Percentiles rank a stretch among this genome's conserved stretches.
Conservation (phyloP, 2,888 invertebrate species). For the Ischnura elegans region DNA sequence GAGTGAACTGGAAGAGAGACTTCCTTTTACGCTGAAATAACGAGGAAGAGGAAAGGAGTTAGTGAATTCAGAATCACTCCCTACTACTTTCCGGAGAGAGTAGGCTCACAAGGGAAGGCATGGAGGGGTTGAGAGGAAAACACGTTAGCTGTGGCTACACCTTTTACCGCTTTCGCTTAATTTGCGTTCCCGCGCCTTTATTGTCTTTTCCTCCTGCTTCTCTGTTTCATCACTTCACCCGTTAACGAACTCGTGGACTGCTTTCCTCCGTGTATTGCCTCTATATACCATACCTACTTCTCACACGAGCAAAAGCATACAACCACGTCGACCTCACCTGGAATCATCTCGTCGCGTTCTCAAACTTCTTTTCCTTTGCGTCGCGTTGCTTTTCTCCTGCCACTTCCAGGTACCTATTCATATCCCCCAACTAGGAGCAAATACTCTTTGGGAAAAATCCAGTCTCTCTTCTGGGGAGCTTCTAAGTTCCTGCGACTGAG, state of each 20-base stretch:
- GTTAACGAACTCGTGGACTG: neutral
- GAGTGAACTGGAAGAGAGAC: neutral
- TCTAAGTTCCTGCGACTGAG: neutral
- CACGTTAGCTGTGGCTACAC: neutral
- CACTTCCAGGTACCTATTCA: neutral
- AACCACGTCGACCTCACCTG: neutral
- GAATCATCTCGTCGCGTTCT: neutral
- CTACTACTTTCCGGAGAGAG: neutral
- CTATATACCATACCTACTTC: neutral
- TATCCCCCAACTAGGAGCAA: neutral
- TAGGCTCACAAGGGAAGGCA: too few relatives aligned
- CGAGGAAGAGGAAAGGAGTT: neutral
- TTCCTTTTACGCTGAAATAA: neutral
- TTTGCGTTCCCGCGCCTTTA: slow-evolving; percentile 15
- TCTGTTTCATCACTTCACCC: neutral
- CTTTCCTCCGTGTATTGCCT: neutral
- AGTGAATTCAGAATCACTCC: neutral
- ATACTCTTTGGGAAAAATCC: neutral
- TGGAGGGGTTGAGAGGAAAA: too few relatives aligned
- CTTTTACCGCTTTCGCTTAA: slow-evolving; percentile 31
- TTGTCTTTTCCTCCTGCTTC: neutral
- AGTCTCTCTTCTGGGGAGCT: neutral
- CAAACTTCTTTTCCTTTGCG: neutral
- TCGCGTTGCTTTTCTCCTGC: neutral
- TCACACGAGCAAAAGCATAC: neutral